Base-by-base conservation (phyloP, 2,113 vertebrate species). In the Morone chrysops region DNA sequence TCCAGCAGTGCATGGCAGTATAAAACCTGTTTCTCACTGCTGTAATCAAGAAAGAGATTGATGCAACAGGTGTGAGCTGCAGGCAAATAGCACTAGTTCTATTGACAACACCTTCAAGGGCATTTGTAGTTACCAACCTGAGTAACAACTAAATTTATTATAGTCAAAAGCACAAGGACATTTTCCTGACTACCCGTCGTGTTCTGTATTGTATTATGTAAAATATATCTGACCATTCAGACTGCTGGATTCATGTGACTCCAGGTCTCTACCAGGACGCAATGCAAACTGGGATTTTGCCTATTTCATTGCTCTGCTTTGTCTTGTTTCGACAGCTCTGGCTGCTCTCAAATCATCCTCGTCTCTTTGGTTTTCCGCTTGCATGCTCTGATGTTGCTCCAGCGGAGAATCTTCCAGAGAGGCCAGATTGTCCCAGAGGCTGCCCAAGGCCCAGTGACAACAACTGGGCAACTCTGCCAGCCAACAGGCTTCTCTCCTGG, bases 381-480 rank as follows among this genome's bases (percentile, higher is more conserved):
- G 22, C 70, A n/a, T 62, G 68, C 75, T 89, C 77, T 92, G 85
- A 92, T 87, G 78, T 85, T 51, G 71, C 84, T 88, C 85, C 88
- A 90, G 81, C 53, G n/a, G 65, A 74, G 66, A 61, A 72, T 88
- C 83, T 88, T 88, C 71, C 89, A 90, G 70, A 48, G 36, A 84
- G 80, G 79, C 83, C 80, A 68, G 68, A 72, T 66, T 81, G 78
- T 92, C 90, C 80, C 89, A 76, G 80, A 83, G 83, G 87, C 85
- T 25, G 80, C 89, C 86, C 59, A 60, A 59, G 91, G 90, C 89
- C 50, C 65, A 41, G 74, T 48, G 87, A 88, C 75, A 68, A 89
- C 73, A 82, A 82, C 66, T 53, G 82, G 66, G 54, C 68, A 59
- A 16, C 68, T 74, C 72, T 77, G 83, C 75, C 84, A 84, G 41